Percentiles rank a stretch among this genome's conserved stretches.
Conservation (phyloP, 2,113 vertebrate genomes). For the Haliaeetus leucogaster region DNA sequence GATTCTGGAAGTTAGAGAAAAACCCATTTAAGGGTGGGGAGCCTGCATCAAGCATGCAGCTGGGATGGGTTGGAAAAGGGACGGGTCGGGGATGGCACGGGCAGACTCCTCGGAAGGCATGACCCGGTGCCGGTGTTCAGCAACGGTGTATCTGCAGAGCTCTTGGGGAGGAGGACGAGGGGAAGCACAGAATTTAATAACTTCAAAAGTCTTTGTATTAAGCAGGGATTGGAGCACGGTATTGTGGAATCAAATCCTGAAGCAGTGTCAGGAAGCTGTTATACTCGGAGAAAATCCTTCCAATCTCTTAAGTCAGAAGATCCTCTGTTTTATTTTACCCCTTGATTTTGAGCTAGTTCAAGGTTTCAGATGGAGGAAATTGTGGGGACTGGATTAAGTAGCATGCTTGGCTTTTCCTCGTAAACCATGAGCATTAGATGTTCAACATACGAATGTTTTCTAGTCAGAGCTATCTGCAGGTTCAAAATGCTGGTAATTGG, state of each 20-base stretch:
- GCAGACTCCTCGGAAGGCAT: background rate
- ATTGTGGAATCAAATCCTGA: slow-evolving; percentile 44
- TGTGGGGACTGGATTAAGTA: slow-evolving; percentile 54
- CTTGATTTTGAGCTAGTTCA: slow-evolving; percentile 38
- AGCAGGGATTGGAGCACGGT: background rate
- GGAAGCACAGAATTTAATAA: background rate
- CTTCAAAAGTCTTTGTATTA: slow-evolving; percentile 31
- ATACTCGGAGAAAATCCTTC: slow-evolving; percentile 61
- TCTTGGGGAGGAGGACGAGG: background rate
- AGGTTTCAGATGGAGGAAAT: slow-evolving; percentile 14
- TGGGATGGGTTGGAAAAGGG: background rate
- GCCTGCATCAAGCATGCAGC: background rate
- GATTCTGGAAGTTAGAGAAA: background rate
- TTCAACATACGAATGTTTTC: slow-evolving; percentile 17
- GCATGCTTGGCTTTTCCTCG: slow-evolving; percentile 5
- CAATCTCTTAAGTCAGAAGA: slow-evolving; percentile 63
- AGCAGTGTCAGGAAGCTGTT: slow-evolving; percentile 13
- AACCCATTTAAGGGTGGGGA: background rate
- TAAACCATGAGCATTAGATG: slow-evolving; percentile 43
- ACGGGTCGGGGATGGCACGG: rapidly evolving
- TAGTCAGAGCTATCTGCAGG: background rate
- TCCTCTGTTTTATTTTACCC: slow-evolving; percentile 25
- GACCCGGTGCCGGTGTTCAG: background rate
- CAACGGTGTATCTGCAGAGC: rapidly evolving
- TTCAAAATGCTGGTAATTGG: background rate